Base-by-base conservation (phyloP, 2,113 vertebrate genomes). In the Nycticorax nycticorax region DNA sequence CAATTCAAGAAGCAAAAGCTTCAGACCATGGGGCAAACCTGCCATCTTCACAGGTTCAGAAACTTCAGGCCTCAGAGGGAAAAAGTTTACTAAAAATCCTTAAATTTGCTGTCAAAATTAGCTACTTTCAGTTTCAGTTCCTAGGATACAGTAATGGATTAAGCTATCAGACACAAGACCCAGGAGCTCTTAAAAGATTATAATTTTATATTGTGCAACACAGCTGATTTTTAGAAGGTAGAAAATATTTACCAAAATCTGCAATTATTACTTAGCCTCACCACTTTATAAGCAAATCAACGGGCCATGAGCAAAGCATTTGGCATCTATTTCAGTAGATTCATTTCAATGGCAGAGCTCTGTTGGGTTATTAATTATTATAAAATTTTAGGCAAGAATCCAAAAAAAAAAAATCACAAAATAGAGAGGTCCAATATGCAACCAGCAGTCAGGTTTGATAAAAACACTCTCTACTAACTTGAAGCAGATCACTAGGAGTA, bases 91-190 rank as follows among this genome's bases (percentile, higher is more conserved):
- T 0, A 23, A 55, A 86, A 85, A 56, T 45, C 5, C 2, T 52
- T 7, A 10, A 16, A 33, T 52, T 41, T 37, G 2, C 39, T 64
- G 35, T 47, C 43, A 81, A 63, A 67, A 72, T 52, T 17, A 60
- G 8, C 23, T 56, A 60, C 39, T 85, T 79, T 20, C 24, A 68
- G 12, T 23, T 53, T 21, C 43, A 89, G 59, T 27, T 26, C 15
- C 68, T 37, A 17, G 1, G 9, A 77, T 6, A 73, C 18, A 62
- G 27, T 23, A 60, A 56, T 5, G 23, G 32, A 78, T 43, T n/a
- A 50, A 60, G 39, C 41, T 12, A 73, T 5, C 8, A 0, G 1
- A 60, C 21, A 85, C 0, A 0, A 27, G 17, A 26, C 32, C 8
- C 14, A 1, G 26, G 2, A 88, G 33, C 39, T 88, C 53, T 69